Base-by-base conservation (phyloP, 2,888 invertebrate genomes). In the Copidosoma aretas region DNA sequence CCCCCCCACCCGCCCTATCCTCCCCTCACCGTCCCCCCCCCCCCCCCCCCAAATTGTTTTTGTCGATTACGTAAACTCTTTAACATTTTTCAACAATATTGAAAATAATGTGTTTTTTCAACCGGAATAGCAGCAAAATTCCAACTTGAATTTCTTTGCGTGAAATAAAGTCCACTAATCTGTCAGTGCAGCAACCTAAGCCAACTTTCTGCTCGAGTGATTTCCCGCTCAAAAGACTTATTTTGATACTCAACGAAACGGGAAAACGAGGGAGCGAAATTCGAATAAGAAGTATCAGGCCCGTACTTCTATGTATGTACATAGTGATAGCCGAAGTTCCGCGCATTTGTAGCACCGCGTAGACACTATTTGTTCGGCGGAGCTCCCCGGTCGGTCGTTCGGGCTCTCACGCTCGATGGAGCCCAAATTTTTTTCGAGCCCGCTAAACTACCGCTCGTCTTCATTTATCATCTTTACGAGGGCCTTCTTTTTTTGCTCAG, bases 391-490 rank as follows among this genome's bases (percentile, higher is more conserved):
- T 41, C 19, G 25, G 52, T n/a, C n/a, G n/a, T 22, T 24, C 24
- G 5, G 15, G 22, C 53, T 53, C 53, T 2, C 14, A 21, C 39
- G 39, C 41, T 21, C 43, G 17, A 15, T 24, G 46, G 49, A 52
- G 32, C 43, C 57, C 17, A 15, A 54, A 52, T 64, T 68, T 64
- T 68, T 68, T 68, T 56, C 43, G 54, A 32, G 39, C 25, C 19
- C 43, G 10, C 32, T 17, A 15, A 63, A 57, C 25, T 25, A 24
- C 24, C 41, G 49, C 68, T 68, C 68, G 68, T 68, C 68, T 64
- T 68, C 68, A 68, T 68, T 63, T 64, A 68, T 68, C 68, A 68
- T 68, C 61, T 68, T 68, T 68, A 68, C 68, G 68, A 68, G 64
- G 43, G 8, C 43, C 43, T 64, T 68, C 43, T 64, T 68, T 68